These are phyloP conservation scores for Tanaodytes sp. DNA, from an alignment of 2,888 invertebrate species.

Conservation along the genomic window DNA sequence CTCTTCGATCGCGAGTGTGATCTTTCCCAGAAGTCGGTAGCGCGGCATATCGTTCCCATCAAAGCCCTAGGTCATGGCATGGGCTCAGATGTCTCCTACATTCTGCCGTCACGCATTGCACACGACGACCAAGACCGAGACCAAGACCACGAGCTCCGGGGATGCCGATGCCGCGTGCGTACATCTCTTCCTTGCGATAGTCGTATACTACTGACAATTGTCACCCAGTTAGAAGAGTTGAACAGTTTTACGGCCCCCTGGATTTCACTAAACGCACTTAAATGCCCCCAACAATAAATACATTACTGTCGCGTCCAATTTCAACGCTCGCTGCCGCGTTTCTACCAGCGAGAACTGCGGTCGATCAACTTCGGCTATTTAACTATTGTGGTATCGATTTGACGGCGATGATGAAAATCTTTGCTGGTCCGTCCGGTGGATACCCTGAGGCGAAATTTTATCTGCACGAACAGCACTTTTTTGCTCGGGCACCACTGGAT, in stretches of 20 bases:
- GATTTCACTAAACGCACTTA: slow-evolving; percentile 36
- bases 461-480: no score
- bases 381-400: no score
- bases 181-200: slow-evolving; percentile 43
- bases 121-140: not conserved
- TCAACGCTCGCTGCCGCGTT: not conserved
- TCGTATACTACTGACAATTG: slow-evolving; percentile 47
- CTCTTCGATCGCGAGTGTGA: slow-evolving; percentile 57
- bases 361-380: no score
- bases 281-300: slow-evolving; percentile 44
- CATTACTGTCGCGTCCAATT: slow-evolving; percentile 30
- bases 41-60: slow-evolving; percentile 53
- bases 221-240: slow-evolving; percentile 37
- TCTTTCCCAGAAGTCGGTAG: slow-evolving; percentile 57
- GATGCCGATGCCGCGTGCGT: slow-evolving; percentile 29
- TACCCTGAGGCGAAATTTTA: no score
- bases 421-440: no score
- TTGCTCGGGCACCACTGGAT: no score
- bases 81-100: slow-evolving; percentile 66
- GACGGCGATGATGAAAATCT: no score
- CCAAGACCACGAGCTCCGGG: no score
- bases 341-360: no score
- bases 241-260: slow-evolving; percentile 38
- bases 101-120: slow-evolving; percentile 57
- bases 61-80: slow-evolving; percentile 63